phyloP scores from a whole-genome alignment of 1,140 invertebrate genomes.

The Parapsyche elsis region DNA sequence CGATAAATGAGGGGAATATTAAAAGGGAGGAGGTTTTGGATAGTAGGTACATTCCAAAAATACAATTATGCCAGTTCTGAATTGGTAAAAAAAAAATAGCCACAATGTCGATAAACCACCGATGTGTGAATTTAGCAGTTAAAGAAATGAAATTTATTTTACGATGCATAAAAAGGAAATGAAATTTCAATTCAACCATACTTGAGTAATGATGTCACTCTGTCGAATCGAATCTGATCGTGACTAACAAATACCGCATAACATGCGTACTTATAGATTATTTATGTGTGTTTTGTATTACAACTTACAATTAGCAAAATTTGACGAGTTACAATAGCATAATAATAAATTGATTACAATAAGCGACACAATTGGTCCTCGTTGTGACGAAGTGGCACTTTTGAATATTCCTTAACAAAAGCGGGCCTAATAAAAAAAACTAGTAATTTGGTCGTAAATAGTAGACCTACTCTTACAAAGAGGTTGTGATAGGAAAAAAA shows the following conservation, averaged over 20 bases:
- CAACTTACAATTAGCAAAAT: background rate
- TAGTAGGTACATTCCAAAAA: background rate
- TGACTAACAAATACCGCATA: background rate
- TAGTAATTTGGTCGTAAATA: constrained; percentile 42
- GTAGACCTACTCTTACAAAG: constrained; percentile 7
- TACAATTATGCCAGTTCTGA: background rate
- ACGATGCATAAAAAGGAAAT: background rate
- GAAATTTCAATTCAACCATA: background rate
- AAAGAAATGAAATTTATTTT: too few relatives aligned
- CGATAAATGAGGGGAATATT: constrained; percentile 3
- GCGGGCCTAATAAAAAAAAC: background rate
- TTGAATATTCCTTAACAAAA: background rate
- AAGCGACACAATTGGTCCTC: background rate
- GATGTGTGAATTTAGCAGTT: too few relatives aligned
- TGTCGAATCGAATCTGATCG: background rate
- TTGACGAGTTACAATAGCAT: background rate
- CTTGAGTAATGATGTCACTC: background rate
- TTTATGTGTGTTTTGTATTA: background rate
- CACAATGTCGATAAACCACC: too few relatives aligned
- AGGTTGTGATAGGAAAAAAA: constrained; percentile 14
- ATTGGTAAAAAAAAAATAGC: background rate
- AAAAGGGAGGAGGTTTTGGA: background rate
- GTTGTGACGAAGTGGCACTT: background rate
- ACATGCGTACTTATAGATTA: background rate
- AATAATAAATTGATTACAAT: background rate